These are phyloP conservation scores for Drosophila nigrodunni DNA, from an alignment of 1,140 invertebrate genomes.

Conservation along the genomic window DNA sequence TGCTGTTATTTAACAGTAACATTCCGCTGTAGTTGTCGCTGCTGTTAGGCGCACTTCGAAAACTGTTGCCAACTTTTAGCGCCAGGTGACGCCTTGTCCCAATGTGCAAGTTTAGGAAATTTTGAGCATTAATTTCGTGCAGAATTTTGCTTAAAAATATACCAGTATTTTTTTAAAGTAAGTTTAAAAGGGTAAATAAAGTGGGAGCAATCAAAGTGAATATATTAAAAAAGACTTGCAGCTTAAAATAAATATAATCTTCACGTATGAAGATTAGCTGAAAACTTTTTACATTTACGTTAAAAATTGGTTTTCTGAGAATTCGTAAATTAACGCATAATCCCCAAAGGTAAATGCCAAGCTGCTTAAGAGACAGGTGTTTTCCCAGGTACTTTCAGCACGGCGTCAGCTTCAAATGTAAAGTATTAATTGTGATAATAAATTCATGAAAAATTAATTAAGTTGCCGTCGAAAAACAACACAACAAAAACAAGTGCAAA, in stretches of 20 bases:
- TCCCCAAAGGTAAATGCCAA: neutral
- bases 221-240: no score
- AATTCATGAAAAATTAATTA: slow-evolving; percentile 31
- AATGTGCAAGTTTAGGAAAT: neutral
- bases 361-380: neutral
- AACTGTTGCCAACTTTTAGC: neutral
- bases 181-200: no score
- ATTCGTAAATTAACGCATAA: neutral
- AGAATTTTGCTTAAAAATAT: neutral
- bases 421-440: slow-evolving; percentile 17
- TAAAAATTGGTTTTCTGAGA: neutral
- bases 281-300: no score
- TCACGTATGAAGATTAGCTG: no score
- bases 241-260: no score
- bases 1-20: slow-evolving; percentile 1
- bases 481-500: neutral
- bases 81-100: slow-evolving; percentile 28
- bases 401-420: slow-evolving; percentile 14
- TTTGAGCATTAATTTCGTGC: neutral
- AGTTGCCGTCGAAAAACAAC: slow-evolving; percentile 7
- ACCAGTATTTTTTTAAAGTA: no score
- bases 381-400: neutral
- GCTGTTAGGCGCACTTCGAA: slow-evolving; percentile 20
- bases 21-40: neutral
- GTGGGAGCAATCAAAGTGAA: no score